Base-by-base conservation (phyloP, 2,888 invertebrate species). In the Pyrrhia umbra region DNA sequence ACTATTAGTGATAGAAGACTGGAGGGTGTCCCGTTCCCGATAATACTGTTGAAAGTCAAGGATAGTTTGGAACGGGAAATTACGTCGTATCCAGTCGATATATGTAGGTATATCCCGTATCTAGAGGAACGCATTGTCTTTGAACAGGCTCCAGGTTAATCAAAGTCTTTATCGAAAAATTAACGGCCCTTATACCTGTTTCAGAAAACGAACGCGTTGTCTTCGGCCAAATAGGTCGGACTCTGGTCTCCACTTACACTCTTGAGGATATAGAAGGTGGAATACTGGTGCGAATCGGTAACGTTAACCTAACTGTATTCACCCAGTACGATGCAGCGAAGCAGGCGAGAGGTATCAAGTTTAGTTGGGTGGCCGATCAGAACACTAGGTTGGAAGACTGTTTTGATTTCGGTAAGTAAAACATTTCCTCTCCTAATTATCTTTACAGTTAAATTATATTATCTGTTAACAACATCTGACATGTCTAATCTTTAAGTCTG, bases 351-450 rank as follows among this genome's bases (percentile, higher is more conserved):
- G 93, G 92, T 2, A 86, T 95, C 62, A 90, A 90, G 71, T 77
- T 95, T 50, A 82, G 77, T 5, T 95, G 95, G 95, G 83, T 89
- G 3, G 87, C 90, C 0, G 74, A 82, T 0, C 77, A 85, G 0
- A 63, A 68, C 0, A 80, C 83, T 1, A 86, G 94, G 50, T 82
- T 95, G 16, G 93, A 95, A 60, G 96, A 96, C 77, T 96, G 96
- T 75, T 88, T 94, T 68, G 88, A 92, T 78, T 92, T 96, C 71
- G 92, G 93, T 90, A 82, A 85, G 81, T 25, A 18, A 4, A 47
- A 5, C 5, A 43, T 6, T 8, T 30, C 40, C 27, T 43, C 1
- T 21, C 8, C 37, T 10, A 6, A 1, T n/a, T 13, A 25, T 45
- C 13, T 3, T 34, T 16, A n/a, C n/a, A 4, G 1, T 27, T 39